A percentile compares a stretch with the other conserved stretches of the same genome.
phyloP scores from a whole-genome alignment of 2,888 invertebrate genomes.

The Tiphia femorata region DNA sequence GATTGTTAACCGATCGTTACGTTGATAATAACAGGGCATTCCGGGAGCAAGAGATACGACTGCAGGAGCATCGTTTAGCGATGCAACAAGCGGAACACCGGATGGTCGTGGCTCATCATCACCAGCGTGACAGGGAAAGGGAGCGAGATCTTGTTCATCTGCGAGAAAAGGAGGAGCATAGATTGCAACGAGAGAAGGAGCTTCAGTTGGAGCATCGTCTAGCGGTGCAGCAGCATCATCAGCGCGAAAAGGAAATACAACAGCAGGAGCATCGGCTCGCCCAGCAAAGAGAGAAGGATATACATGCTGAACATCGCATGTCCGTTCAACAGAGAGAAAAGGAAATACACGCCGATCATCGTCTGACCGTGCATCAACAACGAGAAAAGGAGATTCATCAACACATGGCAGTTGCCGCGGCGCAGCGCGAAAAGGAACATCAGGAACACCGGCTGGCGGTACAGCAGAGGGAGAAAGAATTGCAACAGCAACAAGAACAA shows the following conservation, averaged over 20 bases:
- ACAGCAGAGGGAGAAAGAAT: constrained; percentile 61
- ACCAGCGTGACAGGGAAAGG: constrained; percentile 60
- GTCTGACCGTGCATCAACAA: constrained; percentile 54
- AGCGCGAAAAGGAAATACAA: constrained; percentile 63
- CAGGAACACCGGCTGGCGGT: constrained; percentile 58
- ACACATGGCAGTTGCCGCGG: constrained; percentile 53
- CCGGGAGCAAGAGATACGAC: constrained; percentile 70
- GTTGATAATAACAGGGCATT: constrained; percentile 66
- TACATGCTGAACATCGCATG: constrained; percentile 51
- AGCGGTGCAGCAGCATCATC: constrained; percentile 53
- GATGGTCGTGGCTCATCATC: constrained; percentile 59
- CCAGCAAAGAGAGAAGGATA: constrained; percentile 56
- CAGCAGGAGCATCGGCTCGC: constrained; percentile 54
- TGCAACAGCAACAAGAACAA: constrained; percentile 58
- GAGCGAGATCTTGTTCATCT: constrained; percentile 58
- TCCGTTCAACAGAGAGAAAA: constrained; percentile 53
- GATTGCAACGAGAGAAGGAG: constrained; percentile 63
- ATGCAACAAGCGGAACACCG: constrained; percentile 60
- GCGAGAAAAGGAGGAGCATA: constrained; percentile 59
- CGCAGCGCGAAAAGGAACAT: constrained; percentile 62
- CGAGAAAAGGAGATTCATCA: constrained; percentile 66
- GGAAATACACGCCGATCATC: constrained; percentile 52
- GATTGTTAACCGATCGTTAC: constrained; percentile 63
- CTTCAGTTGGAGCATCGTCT: constrained; percentile 56
- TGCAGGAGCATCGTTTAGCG: constrained; percentile 66